phyloP scores from a whole-genome alignment of 2,888 invertebrate species.

The Troides oblongomaculatus region DNA sequence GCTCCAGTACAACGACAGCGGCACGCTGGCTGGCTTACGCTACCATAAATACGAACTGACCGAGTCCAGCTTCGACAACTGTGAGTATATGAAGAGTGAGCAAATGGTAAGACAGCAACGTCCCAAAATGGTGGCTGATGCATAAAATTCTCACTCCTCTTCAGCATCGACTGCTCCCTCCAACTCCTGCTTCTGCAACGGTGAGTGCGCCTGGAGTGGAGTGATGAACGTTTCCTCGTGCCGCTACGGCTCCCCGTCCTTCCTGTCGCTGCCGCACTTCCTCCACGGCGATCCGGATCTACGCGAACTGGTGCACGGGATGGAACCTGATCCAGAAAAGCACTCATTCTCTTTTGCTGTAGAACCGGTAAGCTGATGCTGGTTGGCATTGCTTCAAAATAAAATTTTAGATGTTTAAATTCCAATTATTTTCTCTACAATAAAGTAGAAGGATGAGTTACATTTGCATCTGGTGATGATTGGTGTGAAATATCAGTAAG shows the following conservation, averaged over 20 bases:
- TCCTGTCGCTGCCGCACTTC: constrained; percentile 92
- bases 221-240: constrained; percentile 89
- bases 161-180: constrained; percentile 79
- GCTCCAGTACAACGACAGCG: constrained; percentile 81
- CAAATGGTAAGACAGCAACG: too few relatives aligned
- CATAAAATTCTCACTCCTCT: not conserved
- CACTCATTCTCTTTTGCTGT: constrained; percentile 89
- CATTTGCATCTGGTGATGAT: too few relatives aligned
- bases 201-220: constrained; percentile 86
- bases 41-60: constrained; percentile 85
- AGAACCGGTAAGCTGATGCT: constrained; percentile 82
- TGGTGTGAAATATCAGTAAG: too few relatives aligned
- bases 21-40: constrained; percentile 77
- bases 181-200: constrained; percentile 87
- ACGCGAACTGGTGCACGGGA: constrained; percentile 82
- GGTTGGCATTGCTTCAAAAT: too few relatives aligned
- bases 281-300: constrained; percentile 86
- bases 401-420: too few relatives aligned
- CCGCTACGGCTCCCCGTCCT: constrained; percentile 89
- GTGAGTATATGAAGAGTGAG: constrained; percentile 51
- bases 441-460: too few relatives aligned
- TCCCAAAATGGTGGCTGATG: too few relatives aligned
- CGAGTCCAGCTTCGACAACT: constrained; percentile 84
- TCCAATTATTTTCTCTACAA: too few relatives aligned
- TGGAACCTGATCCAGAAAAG: constrained; percentile 83